Conservation (phyloP, 1,140 invertebrate species). For the Drosophila grimshawi region DNA sequence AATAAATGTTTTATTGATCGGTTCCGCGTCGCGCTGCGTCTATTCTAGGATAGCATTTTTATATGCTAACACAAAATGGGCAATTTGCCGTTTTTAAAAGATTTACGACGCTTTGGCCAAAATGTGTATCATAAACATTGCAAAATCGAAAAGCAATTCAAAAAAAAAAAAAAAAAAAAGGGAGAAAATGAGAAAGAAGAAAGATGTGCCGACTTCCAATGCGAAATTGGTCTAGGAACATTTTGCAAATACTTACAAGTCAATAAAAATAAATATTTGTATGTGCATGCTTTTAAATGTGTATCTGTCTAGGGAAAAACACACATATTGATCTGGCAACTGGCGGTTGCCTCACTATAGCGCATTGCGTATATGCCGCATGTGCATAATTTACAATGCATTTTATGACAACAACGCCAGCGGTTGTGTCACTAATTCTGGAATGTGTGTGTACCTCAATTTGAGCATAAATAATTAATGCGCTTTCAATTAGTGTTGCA, state of each 20-base stretch:
- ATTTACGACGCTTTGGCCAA: conserved; percentile 67
- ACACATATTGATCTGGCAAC: conserved; percentile 10
- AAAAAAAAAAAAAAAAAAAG: conserved; percentile 19
- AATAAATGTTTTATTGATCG: conserved; percentile 80
- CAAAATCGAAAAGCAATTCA: conserved; percentile 56
- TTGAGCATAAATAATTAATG: conserved; percentile 4
- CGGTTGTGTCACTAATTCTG: background rate
- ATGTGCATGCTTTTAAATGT: background rate
- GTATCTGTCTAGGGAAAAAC: conserved; percentile 45
- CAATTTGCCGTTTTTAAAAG: conserved; percentile 80
- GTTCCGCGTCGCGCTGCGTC: background rate
- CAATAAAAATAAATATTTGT: conserved; percentile 26
- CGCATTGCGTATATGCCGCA: conserved; percentile 61
- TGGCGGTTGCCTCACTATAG: conserved; percentile 58
- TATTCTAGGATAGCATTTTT: conserved; percentile 1
- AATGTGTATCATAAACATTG: conserved; percentile 69
- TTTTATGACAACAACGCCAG: conserved; percentile 49
- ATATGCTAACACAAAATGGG: conserved; percentile 55
- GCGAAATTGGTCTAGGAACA: conserved; percentile 18
- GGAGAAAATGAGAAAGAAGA: background rate
- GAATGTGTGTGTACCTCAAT: background rate
- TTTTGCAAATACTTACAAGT: conserved; percentile 12
- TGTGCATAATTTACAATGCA: conserved; percentile 68
- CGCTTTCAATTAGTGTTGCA: conserved; percentile 23
- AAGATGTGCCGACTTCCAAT: background rate